A percentile compares a stretch with the other conserved stretches of the same genome.
Conservation (phyloP, 2,888 invertebrate genomes). For the Melanophora roralis region DNA sequence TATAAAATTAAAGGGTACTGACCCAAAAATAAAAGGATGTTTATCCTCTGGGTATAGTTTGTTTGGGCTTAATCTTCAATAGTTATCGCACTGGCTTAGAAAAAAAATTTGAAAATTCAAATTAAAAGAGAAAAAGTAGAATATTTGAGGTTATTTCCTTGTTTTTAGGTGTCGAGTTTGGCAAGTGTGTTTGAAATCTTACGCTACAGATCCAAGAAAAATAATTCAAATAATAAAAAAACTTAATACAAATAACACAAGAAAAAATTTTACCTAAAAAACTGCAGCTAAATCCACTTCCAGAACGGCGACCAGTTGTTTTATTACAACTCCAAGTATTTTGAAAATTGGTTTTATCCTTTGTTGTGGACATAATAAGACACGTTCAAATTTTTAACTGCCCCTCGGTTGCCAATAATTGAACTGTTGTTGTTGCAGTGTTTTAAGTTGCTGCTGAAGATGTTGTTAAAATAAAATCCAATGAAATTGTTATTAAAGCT, state of each 20-base stretch:
- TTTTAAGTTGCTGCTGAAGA: conserved; percentile 36
- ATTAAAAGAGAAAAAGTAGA: too few relatives aligned
- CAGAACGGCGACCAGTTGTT: conserved; percentile 76
- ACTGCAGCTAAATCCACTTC: conserved; percentile 77
- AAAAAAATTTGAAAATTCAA: too few relatives aligned
- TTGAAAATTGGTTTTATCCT: conserved; percentile 76
- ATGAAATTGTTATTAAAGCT: conserved; percentile 22
- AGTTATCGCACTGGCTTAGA: too few relatives aligned
- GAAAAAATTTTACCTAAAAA: conserved; percentile 73
- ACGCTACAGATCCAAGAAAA: too few relatives aligned
- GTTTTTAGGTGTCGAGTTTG: too few relatives aligned
- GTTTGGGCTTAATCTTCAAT: too few relatives aligned
- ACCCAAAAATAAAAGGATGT: too few relatives aligned
- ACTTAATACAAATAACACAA: conserved; percentile 38
- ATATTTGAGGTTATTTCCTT: too few relatives aligned
- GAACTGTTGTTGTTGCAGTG: neutral
- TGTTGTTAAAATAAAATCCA: conserved; percentile 53
- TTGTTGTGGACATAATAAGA: conserved; percentile 65
- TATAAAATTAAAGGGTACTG: too few relatives aligned
- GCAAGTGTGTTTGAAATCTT: too few relatives aligned
- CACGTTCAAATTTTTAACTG: conserved; percentile 43
- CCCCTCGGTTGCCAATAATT: conserved; percentile 7
- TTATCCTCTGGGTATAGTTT: too few relatives aligned
- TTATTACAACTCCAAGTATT: conserved; percentile 76
- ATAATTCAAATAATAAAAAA: conserved; percentile 11